phyloP scores from a whole-genome alignment of 2,113 vertebrate genomes.

The Macroglossus sobrinus region DNA sequence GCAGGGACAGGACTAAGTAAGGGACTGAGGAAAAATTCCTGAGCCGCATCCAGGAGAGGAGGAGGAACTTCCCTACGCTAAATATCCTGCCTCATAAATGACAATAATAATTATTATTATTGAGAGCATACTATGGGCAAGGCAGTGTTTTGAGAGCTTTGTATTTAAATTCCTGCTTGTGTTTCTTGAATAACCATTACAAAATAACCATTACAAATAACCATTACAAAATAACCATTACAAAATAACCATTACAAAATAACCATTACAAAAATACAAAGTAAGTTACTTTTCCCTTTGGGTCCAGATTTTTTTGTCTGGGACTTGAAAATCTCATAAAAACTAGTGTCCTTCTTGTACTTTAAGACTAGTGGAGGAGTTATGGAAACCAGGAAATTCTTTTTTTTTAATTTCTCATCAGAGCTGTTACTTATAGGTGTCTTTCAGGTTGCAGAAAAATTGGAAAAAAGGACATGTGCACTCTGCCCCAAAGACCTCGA shows the following conservation, averaged over 20 bases:
- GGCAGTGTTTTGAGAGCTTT: not conserved
- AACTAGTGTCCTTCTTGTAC: not conserved
- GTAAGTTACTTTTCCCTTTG: not conserved
- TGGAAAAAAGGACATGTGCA: slow-evolving; percentile 79
- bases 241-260: slow-evolving; percentile 13
- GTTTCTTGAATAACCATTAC: not conserved
- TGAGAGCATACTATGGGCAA: not conserved
- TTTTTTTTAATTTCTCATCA: slow-evolving; percentile 47
- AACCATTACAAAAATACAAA: not conserved
- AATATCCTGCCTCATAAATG: too few species aligned
- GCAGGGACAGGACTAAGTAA: too few species aligned
- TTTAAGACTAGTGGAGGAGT: not conserved
- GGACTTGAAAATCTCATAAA: not conserved
- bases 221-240: not conserved
- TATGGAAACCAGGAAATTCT: not conserved
- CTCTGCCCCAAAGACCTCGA: slow-evolving; percentile 76
- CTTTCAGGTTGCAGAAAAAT: slow-evolving; percentile 75
- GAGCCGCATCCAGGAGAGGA: too few species aligned
- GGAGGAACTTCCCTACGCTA: too few species aligned
- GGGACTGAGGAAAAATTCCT: too few species aligned
- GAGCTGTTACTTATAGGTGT: slow-evolving; percentile 52
- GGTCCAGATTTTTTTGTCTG: not conserved
- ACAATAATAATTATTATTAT: not conserved
- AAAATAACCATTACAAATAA: slow-evolving; percentile 10
- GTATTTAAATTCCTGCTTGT: not conserved